Evolutionary conservation across 2,888 invertebrate species (phyloP), one percentile per base, ranked within the genome.

Genomic region (Chrysolina haemoptera): DNA sequence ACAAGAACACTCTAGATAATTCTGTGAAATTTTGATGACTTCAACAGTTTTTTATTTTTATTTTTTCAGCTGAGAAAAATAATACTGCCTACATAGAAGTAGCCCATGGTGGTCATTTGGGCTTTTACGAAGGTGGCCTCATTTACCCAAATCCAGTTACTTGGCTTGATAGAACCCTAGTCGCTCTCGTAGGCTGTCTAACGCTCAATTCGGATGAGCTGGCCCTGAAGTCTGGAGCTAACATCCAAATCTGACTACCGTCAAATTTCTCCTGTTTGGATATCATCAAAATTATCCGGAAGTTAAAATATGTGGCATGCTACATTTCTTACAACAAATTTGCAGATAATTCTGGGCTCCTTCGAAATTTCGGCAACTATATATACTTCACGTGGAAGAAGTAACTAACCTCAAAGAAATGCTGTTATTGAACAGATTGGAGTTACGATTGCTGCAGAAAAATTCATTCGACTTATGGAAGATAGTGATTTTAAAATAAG

Each of bases 71-170:
- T 79, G 91, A 91, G 10, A 92, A 91, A 73, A 90, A 90, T 66
- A 93, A 93, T 81, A 90, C 91, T 3, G 90, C 96, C 81, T 96
- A 94, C 85, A 89, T 97, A 70, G 94, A 96, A 86, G 89, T 96
- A 27, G 93, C 95, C 11, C 97, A 98, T 86, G 98, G 98, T 12
- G 98, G 98, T 4, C 98, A 98, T 88, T 90, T 98, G 78, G 98
- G 98, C 20, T 98, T 96, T 88, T 97, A 97, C 87, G 98, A 98
- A 88, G 97, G 97, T 11, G 96, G 96, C 18, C 88, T 94, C 35
- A 85, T 97, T 1, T 94, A 95, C 87, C 97, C 98, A 0, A 95
- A 96, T 85, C 94, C 95, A 0, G 94, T 97, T 72, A 97, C 97
- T 74, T 98, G 98, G 98, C 89, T 98, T 75, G 98, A 98, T 89